Conservation (phyloP, 2,797 vertebrate species). For the Basileuterus tristriatus region DNA sequence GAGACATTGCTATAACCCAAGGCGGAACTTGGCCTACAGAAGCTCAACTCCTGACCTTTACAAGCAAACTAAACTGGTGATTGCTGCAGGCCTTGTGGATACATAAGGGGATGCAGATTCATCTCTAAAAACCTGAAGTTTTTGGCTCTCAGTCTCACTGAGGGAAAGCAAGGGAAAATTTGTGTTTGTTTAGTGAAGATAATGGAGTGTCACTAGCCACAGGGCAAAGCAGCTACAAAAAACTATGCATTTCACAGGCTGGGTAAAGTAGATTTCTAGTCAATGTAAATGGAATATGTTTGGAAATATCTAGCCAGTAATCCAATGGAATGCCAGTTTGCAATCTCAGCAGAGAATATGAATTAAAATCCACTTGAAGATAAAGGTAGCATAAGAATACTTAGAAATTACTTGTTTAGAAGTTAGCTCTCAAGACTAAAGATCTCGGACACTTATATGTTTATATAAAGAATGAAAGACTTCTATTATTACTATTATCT, state of each 20-base stretch:
- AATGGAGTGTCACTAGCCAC: background rate
- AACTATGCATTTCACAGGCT: background rate
- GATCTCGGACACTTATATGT: background rate
- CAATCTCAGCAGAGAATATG: background rate
- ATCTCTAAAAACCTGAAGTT: background rate
- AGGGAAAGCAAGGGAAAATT: background rate
- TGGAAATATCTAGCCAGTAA: constrained; percentile 2
- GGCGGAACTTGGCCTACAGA: background rate
- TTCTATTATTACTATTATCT: constrained; percentile 27
- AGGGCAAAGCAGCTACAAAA: background rate
- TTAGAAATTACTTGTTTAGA: background rate
- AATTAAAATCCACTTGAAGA: background rate
- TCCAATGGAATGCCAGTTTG: background rate
- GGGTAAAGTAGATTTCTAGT: background rate
- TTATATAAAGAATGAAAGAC: background rate
- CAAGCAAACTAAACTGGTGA: background rate
- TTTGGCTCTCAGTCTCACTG: background rate
- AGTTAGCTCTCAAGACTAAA: constrained; percentile 11
- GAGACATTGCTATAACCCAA: background rate
- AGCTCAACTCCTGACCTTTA: background rate
- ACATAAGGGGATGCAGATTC: background rate
- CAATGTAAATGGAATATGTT: background rate
- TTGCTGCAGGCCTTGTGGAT: background rate
- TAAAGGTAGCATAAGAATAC: constrained; percentile 18
- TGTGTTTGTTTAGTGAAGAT: background rate